Evolutionary conservation across 1,140 invertebrate species (phyloP).

Genomic region (Lutraria rhynchaena): DNA sequence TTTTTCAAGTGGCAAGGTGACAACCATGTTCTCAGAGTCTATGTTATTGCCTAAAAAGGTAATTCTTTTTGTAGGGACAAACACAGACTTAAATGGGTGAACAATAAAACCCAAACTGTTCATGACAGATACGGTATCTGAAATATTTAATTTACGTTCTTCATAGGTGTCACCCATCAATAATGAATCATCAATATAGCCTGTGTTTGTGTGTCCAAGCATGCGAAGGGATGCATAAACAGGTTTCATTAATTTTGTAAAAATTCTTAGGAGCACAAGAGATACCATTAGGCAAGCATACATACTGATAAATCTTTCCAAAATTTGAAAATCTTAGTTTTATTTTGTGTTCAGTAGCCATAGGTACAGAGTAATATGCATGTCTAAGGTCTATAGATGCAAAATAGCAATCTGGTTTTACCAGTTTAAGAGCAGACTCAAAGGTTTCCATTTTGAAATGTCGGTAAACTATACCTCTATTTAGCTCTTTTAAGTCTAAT

Average conservation of each 20-base stretch:
- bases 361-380: conserved; percentile 59
- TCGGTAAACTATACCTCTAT: conserved; percentile 41
- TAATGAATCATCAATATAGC: conserved; percentile 40
- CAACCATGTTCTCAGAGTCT: conserved; percentile 38
- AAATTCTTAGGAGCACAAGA: conserved; percentile 11
- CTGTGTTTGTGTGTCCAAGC: conserved; percentile 5
- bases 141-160: conserved; percentile 19
- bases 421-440: conserved; percentile 35
- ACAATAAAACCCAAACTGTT: conserved; percentile 49
- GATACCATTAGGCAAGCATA: conserved; percentile 21
- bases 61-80: conserved; percentile 45
- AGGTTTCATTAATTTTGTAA: conserved; percentile 51
- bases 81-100: conserved; percentile 50
- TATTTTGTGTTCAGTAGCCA: conserved; percentile 39
- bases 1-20: conserved; percentile 40
- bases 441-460: conserved; percentile 64
- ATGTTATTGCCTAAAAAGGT: conserved; percentile 54
- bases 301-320: conserved; percentile 19
- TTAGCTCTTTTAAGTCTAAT: conserved; percentile 57
- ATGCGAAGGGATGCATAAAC: conserved; percentile 30
- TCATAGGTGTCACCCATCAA: neutral
- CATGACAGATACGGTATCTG: conserved; percentile 10
- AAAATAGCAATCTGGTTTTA: conserved; percentile 56
- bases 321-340: conserved; percentile 39
- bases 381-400: conserved; percentile 59